A percentile compares a stretch with the other conserved stretches of the same genome.
phyloP scores from a whole-genome alignment of 1,140 invertebrate species.

The Aphaenogaster floridana region DNA sequence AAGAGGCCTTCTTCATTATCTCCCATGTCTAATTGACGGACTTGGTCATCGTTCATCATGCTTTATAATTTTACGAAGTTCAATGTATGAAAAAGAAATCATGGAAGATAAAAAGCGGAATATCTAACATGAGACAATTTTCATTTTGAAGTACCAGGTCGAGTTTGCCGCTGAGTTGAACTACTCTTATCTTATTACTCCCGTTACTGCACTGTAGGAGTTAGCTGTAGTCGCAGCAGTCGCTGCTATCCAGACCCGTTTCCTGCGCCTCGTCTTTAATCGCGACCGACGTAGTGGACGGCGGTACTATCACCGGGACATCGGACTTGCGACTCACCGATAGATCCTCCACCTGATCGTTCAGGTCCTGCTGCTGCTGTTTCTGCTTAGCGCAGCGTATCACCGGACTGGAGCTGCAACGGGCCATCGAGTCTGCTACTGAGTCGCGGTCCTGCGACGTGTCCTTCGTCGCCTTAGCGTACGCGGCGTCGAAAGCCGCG shows the following conservation, averaged over 20 bases:
- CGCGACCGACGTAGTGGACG: neutral
- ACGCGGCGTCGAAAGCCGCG: constrained; percentile 66
- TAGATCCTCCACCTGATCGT: constrained; percentile 87
- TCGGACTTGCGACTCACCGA: constrained; percentile 83
- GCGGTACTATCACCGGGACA: constrained; percentile 74
- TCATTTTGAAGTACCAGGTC: neutral
- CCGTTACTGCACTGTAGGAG: neutral
- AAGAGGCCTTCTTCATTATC: no score
- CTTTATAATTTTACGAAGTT: no score
- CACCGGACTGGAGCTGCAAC: constrained; percentile 77
- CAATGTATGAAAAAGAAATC: neutral
- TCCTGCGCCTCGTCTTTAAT: constrained; percentile 75
- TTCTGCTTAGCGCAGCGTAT: constrained; percentile 66
- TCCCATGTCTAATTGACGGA: neutral
- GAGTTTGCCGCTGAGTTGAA: neutral
- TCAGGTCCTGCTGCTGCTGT: constrained; percentile 64
- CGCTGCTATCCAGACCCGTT: constrained; percentile 49
- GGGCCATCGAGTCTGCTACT: constrained; percentile 66
- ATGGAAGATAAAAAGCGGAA: neutral
- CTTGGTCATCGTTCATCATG: neutral
- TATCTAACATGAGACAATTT: neutral
- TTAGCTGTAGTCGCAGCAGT: constrained; percentile 59
- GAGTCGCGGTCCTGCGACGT: constrained; percentile 72
- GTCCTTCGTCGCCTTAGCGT: constrained; percentile 59
- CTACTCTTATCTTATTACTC: neutral